phyloP scores from a whole-genome alignment of 1,140 invertebrate genomes.

The Pseudomyrmex flavicornis region DNA sequence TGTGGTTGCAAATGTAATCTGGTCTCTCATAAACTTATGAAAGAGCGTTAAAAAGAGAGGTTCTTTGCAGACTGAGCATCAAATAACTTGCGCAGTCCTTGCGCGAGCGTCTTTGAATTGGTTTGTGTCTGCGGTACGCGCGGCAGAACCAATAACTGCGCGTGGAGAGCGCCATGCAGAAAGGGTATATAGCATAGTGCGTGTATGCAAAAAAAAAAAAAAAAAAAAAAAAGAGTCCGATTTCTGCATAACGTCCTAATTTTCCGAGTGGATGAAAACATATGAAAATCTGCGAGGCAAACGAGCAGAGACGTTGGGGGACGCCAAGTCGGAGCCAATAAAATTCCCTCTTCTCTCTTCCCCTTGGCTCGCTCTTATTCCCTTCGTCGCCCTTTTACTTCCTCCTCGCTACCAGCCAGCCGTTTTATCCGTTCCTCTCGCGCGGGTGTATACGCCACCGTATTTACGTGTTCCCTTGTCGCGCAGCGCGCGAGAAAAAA shows the following conservation, averaged over 20 bases:
- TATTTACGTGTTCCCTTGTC: conserved; percentile 36
- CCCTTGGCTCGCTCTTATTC: conserved; percentile 70
- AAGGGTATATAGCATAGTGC: background rate
- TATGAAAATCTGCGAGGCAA: conserved; percentile 85
- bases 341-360: conserved; percentile 81
- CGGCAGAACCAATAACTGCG: conserved; percentile 30
- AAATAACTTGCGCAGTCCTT: conserved; percentile 3
- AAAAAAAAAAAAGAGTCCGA: conserved; percentile 41
- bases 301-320: conserved; percentile 82
- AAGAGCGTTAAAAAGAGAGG: background rate
- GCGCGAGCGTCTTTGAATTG: background rate
- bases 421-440: conserved; percentile 66
- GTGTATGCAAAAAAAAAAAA: background rate
- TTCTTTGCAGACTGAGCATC: background rate
- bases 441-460: conserved; percentile 31
- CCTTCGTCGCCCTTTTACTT: conserved; percentile 61
- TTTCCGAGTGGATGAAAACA: conserved; percentile 85
- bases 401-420: conserved; percentile 44
- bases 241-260: conserved; percentile 83
- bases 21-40: background rate
- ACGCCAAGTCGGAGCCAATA: conserved; percentile 84
- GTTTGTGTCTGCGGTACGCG: background rate
- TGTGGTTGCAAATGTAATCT: background rate
- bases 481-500: background rate
- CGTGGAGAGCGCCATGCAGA: background rate